These are phyloP conservation scores for Drosophila affinis DNA, from an alignment of 2,888 invertebrate genomes.

Conservation along the genomic window DNA sequence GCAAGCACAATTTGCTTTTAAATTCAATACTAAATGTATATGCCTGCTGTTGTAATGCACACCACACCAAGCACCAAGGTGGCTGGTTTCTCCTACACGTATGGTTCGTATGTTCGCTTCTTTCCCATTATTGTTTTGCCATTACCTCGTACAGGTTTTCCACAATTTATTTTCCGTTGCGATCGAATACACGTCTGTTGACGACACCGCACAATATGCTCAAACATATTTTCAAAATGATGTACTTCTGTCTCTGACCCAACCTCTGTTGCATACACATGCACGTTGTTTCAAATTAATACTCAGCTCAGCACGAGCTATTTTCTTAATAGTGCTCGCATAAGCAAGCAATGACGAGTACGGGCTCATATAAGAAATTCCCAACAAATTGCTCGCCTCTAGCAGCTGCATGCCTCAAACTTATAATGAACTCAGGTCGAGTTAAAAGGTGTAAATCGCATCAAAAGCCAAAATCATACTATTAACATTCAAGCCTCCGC, in stretches of 20 bases:
- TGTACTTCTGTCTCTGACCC: no score
- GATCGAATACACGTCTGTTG: conserved; percentile 36
- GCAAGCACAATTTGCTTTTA: conserved; percentile 80
- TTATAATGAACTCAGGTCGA: conserved; percentile 46
- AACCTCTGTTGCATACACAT: no score
- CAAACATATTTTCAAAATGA: no score
- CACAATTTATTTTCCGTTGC: conserved; percentile 75
- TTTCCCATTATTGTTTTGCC: conserved; percentile 64
- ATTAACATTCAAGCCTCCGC: conserved; percentile 59
- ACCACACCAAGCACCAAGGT: conserved; percentile 55
- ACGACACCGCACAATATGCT: no score
- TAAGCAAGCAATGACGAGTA: no score
- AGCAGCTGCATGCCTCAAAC: conserved; percentile 19
- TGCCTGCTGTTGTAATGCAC: conserved; percentile 70
- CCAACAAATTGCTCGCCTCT: conserved; percentile 25
- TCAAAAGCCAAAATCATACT: conserved; percentile 57
- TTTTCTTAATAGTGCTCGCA: no score
- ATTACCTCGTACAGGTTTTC: conserved; percentile 70
- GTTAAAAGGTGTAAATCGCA: conserved; percentile 59
- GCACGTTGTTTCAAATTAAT: no score
- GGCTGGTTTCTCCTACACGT: conserved; percentile 46
- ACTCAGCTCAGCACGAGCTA: no score
- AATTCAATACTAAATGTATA: conserved; percentile 80
- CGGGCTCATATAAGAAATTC: background rate
- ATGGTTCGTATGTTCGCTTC: conserved; percentile 20